Conservation (phyloP, 2,113 vertebrate genomes). For the Oophaga pumilio region DNA sequence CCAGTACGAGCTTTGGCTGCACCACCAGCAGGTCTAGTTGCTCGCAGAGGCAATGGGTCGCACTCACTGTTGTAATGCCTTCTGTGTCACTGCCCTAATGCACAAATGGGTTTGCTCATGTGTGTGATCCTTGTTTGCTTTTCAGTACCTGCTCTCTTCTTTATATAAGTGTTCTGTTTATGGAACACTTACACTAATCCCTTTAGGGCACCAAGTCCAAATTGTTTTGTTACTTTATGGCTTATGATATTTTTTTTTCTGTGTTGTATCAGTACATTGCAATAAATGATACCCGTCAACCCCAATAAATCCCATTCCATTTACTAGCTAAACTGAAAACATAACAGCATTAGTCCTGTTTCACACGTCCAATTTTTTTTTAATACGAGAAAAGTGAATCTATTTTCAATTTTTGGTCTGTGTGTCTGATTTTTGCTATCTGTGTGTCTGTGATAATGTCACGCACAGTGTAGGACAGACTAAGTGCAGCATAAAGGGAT, state of each 20-base stretch:
- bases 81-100: slow-evolving; percentile 68
- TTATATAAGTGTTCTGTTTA: slow-evolving; percentile 39
- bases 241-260: background rate
- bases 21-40: slow-evolving; percentile 57
- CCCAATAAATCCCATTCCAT: background rate
- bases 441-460: too few species aligned
- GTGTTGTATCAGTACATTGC: background rate
- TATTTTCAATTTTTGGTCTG: too few species aligned
- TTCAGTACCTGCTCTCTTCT: slow-evolving; percentile 25
- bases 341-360: too few species aligned
- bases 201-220: slow-evolving; percentile 16
- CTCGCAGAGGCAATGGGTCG: slow-evolving; percentile 64
- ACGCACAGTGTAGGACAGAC: too few species aligned
- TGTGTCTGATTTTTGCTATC: too few species aligned
- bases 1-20: slow-evolving; percentile 55
- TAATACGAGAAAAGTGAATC: too few species aligned
- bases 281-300: background rate
- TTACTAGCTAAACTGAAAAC: background rate
- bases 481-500: too few species aligned
- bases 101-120: slow-evolving; percentile 46
- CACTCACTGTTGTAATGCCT: slow-evolving; percentile 62
- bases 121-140: slow-evolving; percentile 54
- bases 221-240: slow-evolving; percentile 22
- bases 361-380: too few species aligned
- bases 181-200: slow-evolving; percentile 27